Conservation (phyloP, 2,888 invertebrate species). For the Exocentrus adspersus region DNA sequence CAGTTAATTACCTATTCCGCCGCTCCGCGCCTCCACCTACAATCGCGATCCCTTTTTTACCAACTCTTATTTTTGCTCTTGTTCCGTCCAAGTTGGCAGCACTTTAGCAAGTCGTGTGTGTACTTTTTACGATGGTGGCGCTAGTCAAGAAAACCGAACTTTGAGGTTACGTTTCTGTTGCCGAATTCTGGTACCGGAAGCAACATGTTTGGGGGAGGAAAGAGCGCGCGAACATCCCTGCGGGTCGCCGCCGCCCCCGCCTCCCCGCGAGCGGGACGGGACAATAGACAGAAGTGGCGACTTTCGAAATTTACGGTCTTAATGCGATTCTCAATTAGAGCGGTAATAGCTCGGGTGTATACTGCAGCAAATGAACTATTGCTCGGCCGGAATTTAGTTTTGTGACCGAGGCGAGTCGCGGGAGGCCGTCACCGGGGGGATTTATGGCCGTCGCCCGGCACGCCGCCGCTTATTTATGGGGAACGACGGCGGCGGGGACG, state of each 20-base stretch:
- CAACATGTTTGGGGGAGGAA: not conserved
- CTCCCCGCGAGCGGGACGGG: conserved; percentile 36
- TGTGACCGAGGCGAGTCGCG: conserved; percentile 56
- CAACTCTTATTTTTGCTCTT: not conserved
- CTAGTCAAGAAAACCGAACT: not conserved
- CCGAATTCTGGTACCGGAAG: not conserved
- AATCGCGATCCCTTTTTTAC: too few relatives aligned
- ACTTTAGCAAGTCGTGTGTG: not conserved
- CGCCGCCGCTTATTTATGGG: conserved; percentile 47
- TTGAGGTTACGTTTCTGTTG: not conserved
- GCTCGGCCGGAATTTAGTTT: conserved; percentile 62
- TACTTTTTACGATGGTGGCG: not conserved
- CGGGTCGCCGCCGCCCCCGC: not conserved
- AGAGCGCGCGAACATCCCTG: conserved; percentile 7
- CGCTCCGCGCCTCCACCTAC: conserved; percentile 11
- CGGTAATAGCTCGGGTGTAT: conserved; percentile 70
- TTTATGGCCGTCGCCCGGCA: conserved; percentile 46
- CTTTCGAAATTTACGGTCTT: conserved; percentile 71
- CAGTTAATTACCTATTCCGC: conserved; percentile 37
- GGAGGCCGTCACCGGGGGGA: conserved; percentile 51
- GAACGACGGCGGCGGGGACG: conserved; percentile 32
- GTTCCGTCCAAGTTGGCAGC: not conserved
- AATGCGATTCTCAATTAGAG: conserved; percentile 76
- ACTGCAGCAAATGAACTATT: conserved; percentile 62
- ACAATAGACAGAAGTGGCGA: conserved; percentile 61